Evolutionary conservation across 2,113 vertebrate genomes (phyloP).

Genomic region (Oreotragus oreotragus): DNA sequence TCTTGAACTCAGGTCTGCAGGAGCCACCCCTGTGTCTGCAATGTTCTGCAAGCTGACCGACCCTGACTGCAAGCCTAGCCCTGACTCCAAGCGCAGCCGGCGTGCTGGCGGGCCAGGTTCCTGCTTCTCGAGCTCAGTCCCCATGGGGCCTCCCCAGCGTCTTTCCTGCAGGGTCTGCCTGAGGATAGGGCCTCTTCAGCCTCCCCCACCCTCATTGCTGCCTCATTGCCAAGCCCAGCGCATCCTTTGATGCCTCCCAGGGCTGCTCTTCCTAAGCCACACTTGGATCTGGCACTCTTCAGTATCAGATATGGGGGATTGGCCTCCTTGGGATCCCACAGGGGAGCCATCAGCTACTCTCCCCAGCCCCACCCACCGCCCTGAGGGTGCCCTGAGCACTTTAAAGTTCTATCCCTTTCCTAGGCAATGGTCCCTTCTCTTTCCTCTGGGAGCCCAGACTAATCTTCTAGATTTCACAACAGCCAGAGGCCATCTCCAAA

Average conservation of each 20-base stretch:
- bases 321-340: not conserved
- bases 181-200: accelerated
- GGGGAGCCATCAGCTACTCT: not conserved
- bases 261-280: not conserved
- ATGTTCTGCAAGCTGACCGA: accelerated
- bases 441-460: not conserved
- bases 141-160: not conserved
- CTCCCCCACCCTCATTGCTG: not conserved
- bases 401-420: not conserved
- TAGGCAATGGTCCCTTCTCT: not conserved
- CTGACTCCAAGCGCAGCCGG: not conserved
- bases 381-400: not conserved
- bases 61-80: not conserved
- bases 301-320: not conserved
- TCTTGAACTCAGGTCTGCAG: not conserved
- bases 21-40: accelerated
- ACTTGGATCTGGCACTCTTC: not conserved
- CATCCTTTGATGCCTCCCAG: not conserved
- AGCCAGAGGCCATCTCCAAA: not conserved
- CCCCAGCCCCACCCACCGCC: not conserved
- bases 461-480: not conserved
- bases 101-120: not conserved
- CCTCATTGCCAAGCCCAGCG: not conserved
- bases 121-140: accelerated
- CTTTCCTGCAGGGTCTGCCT: accelerated